phyloP scores from a whole-genome alignment of 2,888 invertebrate genomes.

The Microctonus brassicae region DNA sequence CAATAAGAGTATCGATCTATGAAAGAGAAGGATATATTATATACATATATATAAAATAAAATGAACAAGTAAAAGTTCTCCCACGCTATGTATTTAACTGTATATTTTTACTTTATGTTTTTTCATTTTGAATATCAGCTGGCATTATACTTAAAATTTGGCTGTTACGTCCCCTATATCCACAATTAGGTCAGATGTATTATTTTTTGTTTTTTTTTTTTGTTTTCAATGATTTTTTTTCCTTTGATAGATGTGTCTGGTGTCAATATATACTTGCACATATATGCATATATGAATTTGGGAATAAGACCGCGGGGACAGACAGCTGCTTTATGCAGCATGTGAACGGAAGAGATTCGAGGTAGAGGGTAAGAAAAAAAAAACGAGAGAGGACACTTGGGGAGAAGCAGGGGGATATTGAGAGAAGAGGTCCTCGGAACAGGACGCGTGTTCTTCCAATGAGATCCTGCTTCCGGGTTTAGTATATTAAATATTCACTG shows the following conservation, averaged over 20 bases:
- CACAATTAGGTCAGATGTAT: not conserved
- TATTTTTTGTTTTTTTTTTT: slow-evolving; percentile 1
- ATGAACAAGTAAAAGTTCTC: not conserved
- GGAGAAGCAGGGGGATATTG: slow-evolving; percentile 37
- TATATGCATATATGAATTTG: too few species aligned
- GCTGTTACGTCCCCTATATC: not conserved
- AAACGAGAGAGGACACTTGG: not conserved
- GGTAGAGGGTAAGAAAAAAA: not conserved
- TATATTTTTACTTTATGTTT: not conserved
- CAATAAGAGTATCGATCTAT: slow-evolving; percentile 1
- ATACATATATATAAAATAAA: too few species aligned
- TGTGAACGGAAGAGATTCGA: slow-evolving; percentile 34
- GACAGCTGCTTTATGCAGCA: slow-evolving; percentile 31
- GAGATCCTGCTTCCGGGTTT: slow-evolving; percentile 66
- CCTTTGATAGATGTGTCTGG: not conserved
- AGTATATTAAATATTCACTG: slow-evolving; percentile 26
- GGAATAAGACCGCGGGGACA: too few species aligned
- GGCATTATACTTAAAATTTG: not conserved
- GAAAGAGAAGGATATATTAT: not conserved
- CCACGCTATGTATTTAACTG: not conserved
- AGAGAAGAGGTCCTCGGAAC: slow-evolving; percentile 60
- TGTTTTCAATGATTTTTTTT: not conserved
- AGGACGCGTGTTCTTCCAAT: slow-evolving; percentile 62
- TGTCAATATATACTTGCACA: too few species aligned
- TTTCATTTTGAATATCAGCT: not conserved